These are phyloP conservation scores for Copidosoma floridanum DNA, from an alignment of 1,140 invertebrate species.

Conservation along the genomic window DNA sequence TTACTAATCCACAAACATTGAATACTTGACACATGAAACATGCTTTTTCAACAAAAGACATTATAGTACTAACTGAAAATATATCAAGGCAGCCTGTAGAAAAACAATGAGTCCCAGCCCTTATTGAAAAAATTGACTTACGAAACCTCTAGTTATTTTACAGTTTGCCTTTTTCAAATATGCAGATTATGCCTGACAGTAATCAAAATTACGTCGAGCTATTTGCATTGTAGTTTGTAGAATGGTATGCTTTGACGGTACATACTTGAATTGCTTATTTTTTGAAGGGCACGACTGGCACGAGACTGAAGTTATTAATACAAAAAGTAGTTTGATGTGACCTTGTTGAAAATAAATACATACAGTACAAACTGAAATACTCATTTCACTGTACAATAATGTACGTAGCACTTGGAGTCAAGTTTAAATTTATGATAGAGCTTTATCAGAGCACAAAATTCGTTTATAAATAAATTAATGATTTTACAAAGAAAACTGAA, in stretches of 20 bases:
- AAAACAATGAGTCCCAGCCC: slow-evolving; percentile 25
- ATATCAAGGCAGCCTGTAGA: slow-evolving; percentile 45
- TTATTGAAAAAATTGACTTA: too few species aligned
- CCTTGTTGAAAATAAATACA: slow-evolving; percentile 6
- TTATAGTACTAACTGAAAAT: slow-evolving; percentile 32
- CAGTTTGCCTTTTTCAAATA: slow-evolving; percentile 40
- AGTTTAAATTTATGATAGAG: slow-evolving; percentile 12
- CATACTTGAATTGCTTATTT: slow-evolving; percentile 54
- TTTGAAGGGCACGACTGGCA: slow-evolving; percentile 57
- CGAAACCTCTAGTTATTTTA: slow-evolving; percentile 32
- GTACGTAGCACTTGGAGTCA: slow-evolving; percentile 19
- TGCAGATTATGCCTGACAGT: slow-evolving; percentile 50
- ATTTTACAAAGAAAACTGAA: too few species aligned
- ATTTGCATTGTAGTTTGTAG: slow-evolving; percentile 47
- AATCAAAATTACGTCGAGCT: slow-evolving; percentile 48
- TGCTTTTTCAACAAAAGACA: slow-evolving; percentile 10
- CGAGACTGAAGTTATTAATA: slow-evolving; percentile 50
- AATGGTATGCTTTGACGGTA: slow-evolving; percentile 47
- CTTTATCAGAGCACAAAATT: too few species aligned
- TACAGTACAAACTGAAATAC: neutral
- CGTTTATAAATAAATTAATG: neutral
- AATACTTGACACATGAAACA: slow-evolving; percentile 5
- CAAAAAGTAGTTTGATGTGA: slow-evolving; percentile 21
- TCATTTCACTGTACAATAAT: slow-evolving; percentile 9
- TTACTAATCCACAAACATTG: slow-evolving; percentile 25